phyloP scores from a whole-genome alignment of 2,888 invertebrate genomes.

The Nomada goodeniana region DNA sequence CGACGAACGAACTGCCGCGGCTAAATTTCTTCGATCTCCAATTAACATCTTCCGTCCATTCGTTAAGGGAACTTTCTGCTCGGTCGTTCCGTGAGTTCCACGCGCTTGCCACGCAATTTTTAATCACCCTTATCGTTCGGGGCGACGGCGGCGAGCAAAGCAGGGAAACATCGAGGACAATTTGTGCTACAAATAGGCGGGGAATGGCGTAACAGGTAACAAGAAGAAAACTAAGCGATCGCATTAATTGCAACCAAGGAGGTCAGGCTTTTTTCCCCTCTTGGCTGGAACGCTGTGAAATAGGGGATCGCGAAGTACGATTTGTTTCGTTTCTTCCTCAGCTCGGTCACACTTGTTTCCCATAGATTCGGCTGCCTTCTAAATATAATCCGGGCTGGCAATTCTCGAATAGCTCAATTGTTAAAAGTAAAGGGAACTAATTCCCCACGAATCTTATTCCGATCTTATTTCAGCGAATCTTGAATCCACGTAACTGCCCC shows the following conservation, averaged over 20 bases:
- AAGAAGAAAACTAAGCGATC: slow-evolving; percentile 77
- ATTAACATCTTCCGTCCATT: slow-evolving; percentile 53
- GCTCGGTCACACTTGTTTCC: slow-evolving; percentile 67
- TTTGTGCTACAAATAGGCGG: slow-evolving; percentile 73
- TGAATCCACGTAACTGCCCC: too few species aligned
- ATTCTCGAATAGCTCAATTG: too few species aligned
- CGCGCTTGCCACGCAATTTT: slow-evolving; percentile 67
- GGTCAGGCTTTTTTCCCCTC: slow-evolving; percentile 41
- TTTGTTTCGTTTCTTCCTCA: slow-evolving; percentile 74
- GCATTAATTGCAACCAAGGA: slow-evolving; percentile 75
- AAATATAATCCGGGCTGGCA: neutral
- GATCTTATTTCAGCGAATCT: too few species aligned
- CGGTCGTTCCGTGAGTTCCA: slow-evolving; percentile 39
- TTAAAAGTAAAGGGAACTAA: too few species aligned
- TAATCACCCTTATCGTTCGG: slow-evolving; percentile 59
- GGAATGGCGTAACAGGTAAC: slow-evolving; percentile 73
- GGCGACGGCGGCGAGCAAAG: slow-evolving; percentile 24
- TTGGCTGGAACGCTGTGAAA: slow-evolving; percentile 16
- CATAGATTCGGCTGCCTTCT: neutral
- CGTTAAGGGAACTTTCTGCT: slow-evolving; percentile 55
- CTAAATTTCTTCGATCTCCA: slow-evolving; percentile 46
- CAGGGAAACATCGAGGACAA: slow-evolving; percentile 68
- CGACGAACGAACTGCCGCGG: neutral
- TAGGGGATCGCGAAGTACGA: slow-evolving; percentile 52
- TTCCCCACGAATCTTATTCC: too few species aligned